phyloP scores from a whole-genome alignment of 2,888 invertebrate genomes.

The Platycheirus albimanus region DNA sequence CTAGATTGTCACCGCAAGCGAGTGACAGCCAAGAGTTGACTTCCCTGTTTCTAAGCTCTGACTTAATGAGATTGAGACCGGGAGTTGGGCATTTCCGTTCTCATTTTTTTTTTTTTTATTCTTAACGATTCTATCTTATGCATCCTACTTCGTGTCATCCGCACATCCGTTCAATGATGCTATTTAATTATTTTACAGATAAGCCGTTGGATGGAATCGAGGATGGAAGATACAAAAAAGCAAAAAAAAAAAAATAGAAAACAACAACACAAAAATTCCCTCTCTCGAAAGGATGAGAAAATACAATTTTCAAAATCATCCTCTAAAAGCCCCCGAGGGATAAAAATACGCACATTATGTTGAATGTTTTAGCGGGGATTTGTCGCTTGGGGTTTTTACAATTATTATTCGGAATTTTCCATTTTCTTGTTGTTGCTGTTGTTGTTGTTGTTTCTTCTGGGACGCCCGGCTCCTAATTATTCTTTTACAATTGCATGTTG shows the following conservation, averaged over 20 bases:
- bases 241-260: background rate
- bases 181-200: slow-evolving; percentile 70
- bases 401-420: background rate
- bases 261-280: slow-evolving; percentile 32
- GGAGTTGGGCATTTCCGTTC: slow-evolving; percentile 11
- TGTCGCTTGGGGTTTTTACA: slow-evolving; percentile 25
- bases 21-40: slow-evolving; percentile 51
- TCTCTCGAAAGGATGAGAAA: slow-evolving; percentile 51
- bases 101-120: slow-evolving; percentile 17
- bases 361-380: slow-evolving; percentile 46
- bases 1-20: slow-evolving; percentile 68
- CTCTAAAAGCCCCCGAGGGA: slow-evolving; percentile 15
- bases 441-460: too few relatives aligned
- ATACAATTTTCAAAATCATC: slow-evolving; percentile 58
- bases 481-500: background rate
- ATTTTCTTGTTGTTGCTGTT: background rate
- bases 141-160: slow-evolving; percentile 49
- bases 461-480: slow-evolving; percentile 16
- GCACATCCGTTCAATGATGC: slow-evolving; percentile 59
- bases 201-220: slow-evolving; percentile 37
- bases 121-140: slow-evolving; percentile 20
- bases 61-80: slow-evolving; percentile 50
- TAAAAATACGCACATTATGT: slow-evolving; percentile 51
- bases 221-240: slow-evolving; percentile 27
- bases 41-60: slow-evolving; percentile 28